Evolutionary conservation across 2,888 invertebrate species (phyloP).

Genomic region (Drosophila ezoana): DNA sequence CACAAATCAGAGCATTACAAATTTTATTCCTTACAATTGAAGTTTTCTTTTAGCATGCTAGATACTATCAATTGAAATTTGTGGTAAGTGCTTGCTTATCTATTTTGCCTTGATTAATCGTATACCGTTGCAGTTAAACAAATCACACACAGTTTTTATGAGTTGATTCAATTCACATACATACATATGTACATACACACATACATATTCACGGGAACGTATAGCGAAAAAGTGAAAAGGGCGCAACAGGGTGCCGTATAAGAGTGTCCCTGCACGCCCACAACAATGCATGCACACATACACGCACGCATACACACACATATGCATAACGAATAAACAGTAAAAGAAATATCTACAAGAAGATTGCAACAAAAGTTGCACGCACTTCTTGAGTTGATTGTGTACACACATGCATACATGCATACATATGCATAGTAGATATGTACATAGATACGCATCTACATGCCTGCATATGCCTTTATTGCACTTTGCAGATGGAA

Average conservation of each 20-base stretch:
- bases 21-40: background rate
- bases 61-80: conserved; percentile 1
- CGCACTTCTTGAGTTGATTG: conserved; percentile 34
- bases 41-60: background rate
- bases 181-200: too few species aligned
- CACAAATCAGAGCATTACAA: background rate
- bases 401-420: conserved; percentile 1
- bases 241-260: conserved; percentile 31
- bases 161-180: background rate
- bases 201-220: background rate
- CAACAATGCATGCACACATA: background rate
- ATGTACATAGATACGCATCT: conserved; percentile 1
- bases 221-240: conserved; percentile 11
- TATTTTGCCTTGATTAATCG: too few species aligned
- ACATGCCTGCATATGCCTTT: conserved; percentile 7
- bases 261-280: conserved; percentile 15
- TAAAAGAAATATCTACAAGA: conserved; percentile 29
- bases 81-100: background rate
- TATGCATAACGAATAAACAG: conserved; percentile 18
- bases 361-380: conserved; percentile 43
- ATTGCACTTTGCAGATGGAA: conserved; percentile 43
- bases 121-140: background rate
- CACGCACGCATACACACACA: background rate
- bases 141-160: background rate
- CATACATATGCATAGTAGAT: background rate